Evolutionary conservation across 1,140 invertebrate species (phyloP), one percentile per base, ranked within the genome.

Genomic region (Achatina immaculata): DNA sequence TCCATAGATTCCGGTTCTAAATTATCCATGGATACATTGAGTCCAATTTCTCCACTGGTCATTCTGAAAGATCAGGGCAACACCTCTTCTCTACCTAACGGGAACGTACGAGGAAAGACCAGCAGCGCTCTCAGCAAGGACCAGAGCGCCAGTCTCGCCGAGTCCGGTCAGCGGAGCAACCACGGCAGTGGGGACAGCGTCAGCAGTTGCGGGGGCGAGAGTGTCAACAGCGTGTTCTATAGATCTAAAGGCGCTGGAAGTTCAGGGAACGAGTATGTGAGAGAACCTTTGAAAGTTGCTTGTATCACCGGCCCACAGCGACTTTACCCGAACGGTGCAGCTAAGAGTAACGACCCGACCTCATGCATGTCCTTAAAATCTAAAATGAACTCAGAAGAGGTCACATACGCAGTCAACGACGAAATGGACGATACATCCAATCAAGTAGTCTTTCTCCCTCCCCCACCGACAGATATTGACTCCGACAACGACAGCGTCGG

Each of bases 211-310:
- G 62, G 62, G 28, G 42, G 36, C 31, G 65, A 55, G 19, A 78
- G 75, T 40, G 75, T 66, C 34, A 78, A 78, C 62, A 78, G 75
- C 62, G 75, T 79, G 7, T 79, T 79, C 77, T 69, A 69, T 31
- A 69, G 31, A 51, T 11, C 75, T 19, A 65, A 78, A 55, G n/a
- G 14, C 6, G 21, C 31, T 14, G 9, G 3, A 21, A 34, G 0
- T 28, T 28, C 38, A 24, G 55, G 62, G 24, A 69, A 79, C 36
- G 65, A 71, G 38, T 79, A 79, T 65, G 65, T 79, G 4, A 58
- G 66, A 36, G 40, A 79, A 62, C 75, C 75, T 14, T 21, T 78
- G 21, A 78, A 78, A 58, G 75, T 78, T 9, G 14, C 34, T 3
- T n/a, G 21, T 6, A 19, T 9, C 28, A 71, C 11, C 43, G 43